A percentile compares a stretch with the other conserved stretches of the same genome.
phyloP scores from a whole-genome alignment of 2,797 vertebrate genomes.

The Channa striata region DNA sequence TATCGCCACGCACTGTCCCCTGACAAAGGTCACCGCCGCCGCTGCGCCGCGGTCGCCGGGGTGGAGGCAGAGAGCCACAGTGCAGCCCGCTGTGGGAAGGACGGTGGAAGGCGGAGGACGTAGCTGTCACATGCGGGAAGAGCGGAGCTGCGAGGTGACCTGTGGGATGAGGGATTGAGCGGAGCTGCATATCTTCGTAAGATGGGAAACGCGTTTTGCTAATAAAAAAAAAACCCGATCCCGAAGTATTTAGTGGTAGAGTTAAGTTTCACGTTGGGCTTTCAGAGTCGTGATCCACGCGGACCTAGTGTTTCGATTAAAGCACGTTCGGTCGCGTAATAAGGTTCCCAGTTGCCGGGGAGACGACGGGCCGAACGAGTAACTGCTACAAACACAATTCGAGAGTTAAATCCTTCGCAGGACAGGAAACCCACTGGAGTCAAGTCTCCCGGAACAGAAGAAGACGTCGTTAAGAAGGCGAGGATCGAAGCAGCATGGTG shows the following conservation, averaged over 20 bases:
- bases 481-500: constrained; percentile 79
- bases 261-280: neutral
- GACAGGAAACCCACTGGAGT: constrained; percentile 14
- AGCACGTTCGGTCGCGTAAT: constrained; percentile 29
- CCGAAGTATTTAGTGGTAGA: neutral
- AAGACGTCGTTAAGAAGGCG: constrained; percentile 26
- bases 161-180: constrained; percentile 11
- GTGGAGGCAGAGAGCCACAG: constrained; percentile 65
- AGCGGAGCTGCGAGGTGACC: constrained; percentile 14
- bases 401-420: constrained; percentile 1
- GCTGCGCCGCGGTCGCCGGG: constrained; percentile 70
- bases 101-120: constrained; percentile 64
- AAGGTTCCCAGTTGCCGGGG: constrained; percentile 40
- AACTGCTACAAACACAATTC: constrained; percentile 16
- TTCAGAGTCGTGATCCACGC: constrained; percentile 29
- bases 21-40: constrained; percentile 16
- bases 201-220: constrained; percentile 8
- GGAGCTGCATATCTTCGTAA: neutral
- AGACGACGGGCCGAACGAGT: constrained; percentile 25
- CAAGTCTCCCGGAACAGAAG: constrained; percentile 13
- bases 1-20: neutral
- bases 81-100: constrained; percentile 61
- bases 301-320: constrained; percentile 10
- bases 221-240: neutral
- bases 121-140: constrained; percentile 71